Evolutionary conservation across 1,140 invertebrate species (phyloP), one percentile per base, ranked within the genome.

Genomic region (Drosophila yakuba): DNA sequence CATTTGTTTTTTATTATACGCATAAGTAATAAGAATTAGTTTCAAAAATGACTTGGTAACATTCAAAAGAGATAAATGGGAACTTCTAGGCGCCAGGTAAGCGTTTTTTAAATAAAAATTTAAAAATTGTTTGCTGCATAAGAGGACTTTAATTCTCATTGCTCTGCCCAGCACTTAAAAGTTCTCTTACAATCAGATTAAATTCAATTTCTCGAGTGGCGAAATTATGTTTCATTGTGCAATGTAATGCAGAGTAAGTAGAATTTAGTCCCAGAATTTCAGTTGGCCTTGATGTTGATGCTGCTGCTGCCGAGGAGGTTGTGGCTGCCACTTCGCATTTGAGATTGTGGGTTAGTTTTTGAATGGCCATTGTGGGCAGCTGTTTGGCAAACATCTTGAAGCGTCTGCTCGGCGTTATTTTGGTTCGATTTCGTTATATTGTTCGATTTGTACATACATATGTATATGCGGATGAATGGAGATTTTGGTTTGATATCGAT

Each of bases 301-400:
- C 25, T 55, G 73, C 50, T 59, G 79, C 56, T 66, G 61, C 63
- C 23, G 56, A 47, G 44, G 51, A 57, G 28, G 45, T 48, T 44
- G 66, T 52, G 44, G 50, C 58, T 69, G 66, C 25, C 56, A 64
- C 35, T 51, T 63, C 72, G 64, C 50, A 57, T 68, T 59, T 80
- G 60, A 77, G 77, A 73, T 52, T 74, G 67, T 80, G 84, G 73
- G 73, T 91, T 91, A 91, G 83, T 91, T 76, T 81, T 80, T 89
- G 82, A 77, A 67, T 83, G 59, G 68, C 61, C 59, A 44, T 51
- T 78, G 58, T 43, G 60, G 75, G 56, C 78, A 69, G 85, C 83
- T 67, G 80, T 71, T 72, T 88, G 84, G 90, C 90, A 91, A 88
- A 91, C 76, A 77, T 91, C 90, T 85, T 82, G 84, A 88, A 91